phyloP scores from a whole-genome alignment of 2,113 vertebrate genomes.

The Ariopsis seemanni region DNA sequence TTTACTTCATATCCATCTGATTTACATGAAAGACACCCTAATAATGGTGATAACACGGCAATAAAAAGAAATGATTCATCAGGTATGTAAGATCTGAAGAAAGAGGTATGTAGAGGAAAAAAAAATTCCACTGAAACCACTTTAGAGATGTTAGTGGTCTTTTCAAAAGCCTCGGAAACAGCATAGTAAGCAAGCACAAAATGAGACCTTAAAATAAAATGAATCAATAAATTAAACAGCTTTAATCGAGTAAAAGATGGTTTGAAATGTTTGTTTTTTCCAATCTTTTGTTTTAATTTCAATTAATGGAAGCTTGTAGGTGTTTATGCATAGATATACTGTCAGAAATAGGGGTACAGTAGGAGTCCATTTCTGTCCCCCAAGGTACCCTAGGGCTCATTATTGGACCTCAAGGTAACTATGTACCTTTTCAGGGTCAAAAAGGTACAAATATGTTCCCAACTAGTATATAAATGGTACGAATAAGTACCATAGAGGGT shows the following conservation, averaged over 20 bases:
- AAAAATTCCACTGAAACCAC: background rate
- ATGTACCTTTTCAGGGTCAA: no score
- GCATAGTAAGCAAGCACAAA: background rate
- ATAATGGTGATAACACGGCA: background rate
- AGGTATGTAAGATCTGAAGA: background rate
- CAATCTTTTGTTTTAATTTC: background rate
- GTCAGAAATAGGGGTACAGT: no score
- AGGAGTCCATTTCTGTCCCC: no score
- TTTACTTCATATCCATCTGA: background rate
- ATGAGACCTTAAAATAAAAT: background rate
- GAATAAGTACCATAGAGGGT: no score
- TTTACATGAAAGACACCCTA: background rate
- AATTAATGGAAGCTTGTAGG: background rate
- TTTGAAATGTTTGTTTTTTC: background rate
- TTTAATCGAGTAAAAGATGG: background rate
- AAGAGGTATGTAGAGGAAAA: background rate
- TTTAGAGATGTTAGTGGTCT: background rate
- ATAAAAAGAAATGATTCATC: background rate
- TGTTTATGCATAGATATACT: background rate
- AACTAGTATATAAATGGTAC: no score
- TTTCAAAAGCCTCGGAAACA: background rate
- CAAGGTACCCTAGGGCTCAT: no score
- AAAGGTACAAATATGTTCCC: no score
- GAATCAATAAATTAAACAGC: background rate
- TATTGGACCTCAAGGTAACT: no score